These are phyloP conservation scores for Xyliphius kryptos DNA, from an alignment of 2,113 vertebrate genomes.

Conservation along the genomic window DNA sequence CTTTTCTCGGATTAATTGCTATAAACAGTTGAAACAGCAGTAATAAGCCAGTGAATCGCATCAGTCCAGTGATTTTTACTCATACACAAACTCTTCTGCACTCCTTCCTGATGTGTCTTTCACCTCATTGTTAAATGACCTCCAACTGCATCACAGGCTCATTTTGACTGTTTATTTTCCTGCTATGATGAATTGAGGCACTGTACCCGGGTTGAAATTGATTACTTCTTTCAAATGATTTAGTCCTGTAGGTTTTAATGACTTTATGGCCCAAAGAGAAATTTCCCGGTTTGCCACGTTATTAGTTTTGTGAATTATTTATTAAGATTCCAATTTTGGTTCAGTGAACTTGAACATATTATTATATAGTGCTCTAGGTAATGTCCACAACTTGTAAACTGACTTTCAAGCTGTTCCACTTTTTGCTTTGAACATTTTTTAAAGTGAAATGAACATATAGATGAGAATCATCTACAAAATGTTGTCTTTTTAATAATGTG, in stretches of 20 bases:
- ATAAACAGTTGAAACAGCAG: no score
- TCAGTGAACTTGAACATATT: constrained; percentile 27
- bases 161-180: constrained; percentile 23
- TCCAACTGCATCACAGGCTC: constrained; percentile 9
- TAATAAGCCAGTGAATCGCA: no score
- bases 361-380: constrained; percentile 16
- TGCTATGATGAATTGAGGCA: constrained; percentile 25
- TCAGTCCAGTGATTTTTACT: no score
- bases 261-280: constrained; percentile 20
- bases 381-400: no score
- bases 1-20: no score
- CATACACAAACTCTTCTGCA: no score
- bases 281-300: constrained; percentile 15
- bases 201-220: constrained; percentile 28
- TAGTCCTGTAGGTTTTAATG: constrained; percentile 32
- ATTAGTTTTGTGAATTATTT: constrained; percentile 34
- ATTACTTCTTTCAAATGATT: constrained; percentile 32
- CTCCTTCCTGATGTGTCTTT: no score
- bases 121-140: constrained; percentile 4
- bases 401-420: no score
- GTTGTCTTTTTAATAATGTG: no score
- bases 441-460: no score
- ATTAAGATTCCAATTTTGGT: constrained; percentile 14
- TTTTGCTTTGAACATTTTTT: no score
- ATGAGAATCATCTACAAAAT: no score